phyloP scores from a whole-genome alignment of 2,888 invertebrate species.

The Eudasyphora cyanicolor region DNA sequence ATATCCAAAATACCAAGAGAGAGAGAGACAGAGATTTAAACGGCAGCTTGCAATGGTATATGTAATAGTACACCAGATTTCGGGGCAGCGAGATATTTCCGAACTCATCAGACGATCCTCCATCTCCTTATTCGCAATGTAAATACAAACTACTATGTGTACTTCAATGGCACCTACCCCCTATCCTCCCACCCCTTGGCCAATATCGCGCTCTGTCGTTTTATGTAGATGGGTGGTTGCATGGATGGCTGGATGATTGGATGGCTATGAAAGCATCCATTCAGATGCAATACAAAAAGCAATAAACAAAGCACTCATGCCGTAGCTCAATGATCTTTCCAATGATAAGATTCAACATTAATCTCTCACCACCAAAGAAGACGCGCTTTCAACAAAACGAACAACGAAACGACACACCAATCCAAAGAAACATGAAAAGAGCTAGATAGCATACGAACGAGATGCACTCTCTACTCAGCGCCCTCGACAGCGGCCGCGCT shows the following conservation, averaged over 20 bases:
- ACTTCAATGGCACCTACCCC: neutral
- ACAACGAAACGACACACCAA: neutral
- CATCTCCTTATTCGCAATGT: neutral
- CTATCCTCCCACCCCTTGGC: neutral
- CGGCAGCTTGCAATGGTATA: no score
- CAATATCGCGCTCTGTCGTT: neutral
- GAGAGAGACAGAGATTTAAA: no score
- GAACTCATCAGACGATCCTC: constrained; percentile 6
- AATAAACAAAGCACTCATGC: constrained; percentile 35
- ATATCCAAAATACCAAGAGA: no score
- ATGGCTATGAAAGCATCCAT: constrained; percentile 32
- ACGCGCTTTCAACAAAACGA: constrained; percentile 11
- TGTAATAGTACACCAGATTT: no score
- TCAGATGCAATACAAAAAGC: constrained; percentile 33
- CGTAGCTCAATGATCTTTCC: constrained; percentile 33
- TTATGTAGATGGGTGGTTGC: neutral
- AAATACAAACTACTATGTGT: neutral
- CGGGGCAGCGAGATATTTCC: neutral
- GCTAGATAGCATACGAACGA: neutral
- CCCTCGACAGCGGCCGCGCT: neutral
- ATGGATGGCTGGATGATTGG: constrained; percentile 24
- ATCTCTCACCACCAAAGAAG: constrained; percentile 33
- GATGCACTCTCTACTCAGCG: neutral
- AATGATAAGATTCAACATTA: constrained; percentile 35
- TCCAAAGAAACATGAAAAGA: neutral